phyloP scores from a whole-genome alignment of 2,888 invertebrate species.

The Xestia rhomboidea region DNA sequence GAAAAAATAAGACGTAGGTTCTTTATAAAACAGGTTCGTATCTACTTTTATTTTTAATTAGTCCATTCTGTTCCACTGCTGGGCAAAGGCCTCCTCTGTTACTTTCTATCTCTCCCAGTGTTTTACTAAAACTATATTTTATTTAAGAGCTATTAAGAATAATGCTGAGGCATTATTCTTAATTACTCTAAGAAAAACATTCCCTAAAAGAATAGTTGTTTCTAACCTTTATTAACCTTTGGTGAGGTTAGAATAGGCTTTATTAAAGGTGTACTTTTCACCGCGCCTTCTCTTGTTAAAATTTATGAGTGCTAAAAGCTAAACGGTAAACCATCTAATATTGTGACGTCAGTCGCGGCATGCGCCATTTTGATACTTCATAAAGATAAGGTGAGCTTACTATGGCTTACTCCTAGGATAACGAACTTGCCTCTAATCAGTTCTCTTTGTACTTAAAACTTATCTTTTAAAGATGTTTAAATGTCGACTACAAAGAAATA shows the following conservation, averaged over 20 bases:
- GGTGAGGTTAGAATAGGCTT: constrained; percentile 42
- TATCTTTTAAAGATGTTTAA: not conserved
- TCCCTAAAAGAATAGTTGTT: constrained; percentile 8
- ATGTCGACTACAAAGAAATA: constrained; percentile 19
- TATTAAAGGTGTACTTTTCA: constrained; percentile 43
- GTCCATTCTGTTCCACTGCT: too few species aligned
- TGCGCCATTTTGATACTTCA: constrained; percentile 69
- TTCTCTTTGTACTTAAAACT: constrained; percentile 1
- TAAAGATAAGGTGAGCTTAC: constrained; percentile 73
- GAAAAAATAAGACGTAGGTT: not conserved
- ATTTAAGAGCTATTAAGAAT: not conserved
- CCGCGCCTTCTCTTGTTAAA: constrained; percentile 55
- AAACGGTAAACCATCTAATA: constrained; percentile 55
- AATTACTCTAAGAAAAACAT: not conserved
- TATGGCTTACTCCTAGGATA: constrained; percentile 19
- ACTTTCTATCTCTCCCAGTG: too few species aligned
- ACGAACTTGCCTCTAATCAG: constrained; percentile 55
- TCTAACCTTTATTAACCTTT: constrained; percentile 45
- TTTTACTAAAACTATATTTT: not conserved
- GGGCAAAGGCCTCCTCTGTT: too few species aligned
- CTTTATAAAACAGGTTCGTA: not conserved
- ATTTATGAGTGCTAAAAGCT: constrained; percentile 64
- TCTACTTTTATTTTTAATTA: too few species aligned
- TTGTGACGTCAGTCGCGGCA: constrained; percentile 68
- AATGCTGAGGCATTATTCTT: too few species aligned